These are phyloP conservation scores for Alloscopus bannaensis DNA, from an alignment of 2,888 invertebrate species.

Conservation along the genomic window DNA sequence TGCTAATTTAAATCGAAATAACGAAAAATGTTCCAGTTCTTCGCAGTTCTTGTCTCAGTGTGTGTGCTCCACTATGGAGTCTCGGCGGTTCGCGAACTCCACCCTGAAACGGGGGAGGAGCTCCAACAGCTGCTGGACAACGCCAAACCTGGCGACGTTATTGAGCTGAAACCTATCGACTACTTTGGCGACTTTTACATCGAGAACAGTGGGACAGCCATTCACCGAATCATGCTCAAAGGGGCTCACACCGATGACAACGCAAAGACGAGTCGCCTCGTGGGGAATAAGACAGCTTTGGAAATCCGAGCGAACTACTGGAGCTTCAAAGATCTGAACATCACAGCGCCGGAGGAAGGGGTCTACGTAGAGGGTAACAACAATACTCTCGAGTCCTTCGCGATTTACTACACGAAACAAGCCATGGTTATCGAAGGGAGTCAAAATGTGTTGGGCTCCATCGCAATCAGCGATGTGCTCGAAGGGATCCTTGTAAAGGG, in stretches of 20 bases:
- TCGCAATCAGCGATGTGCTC: slow-evolving; percentile 52
- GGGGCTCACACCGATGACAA: slow-evolving; percentile 55
- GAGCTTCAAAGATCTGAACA: slow-evolving; percentile 52
- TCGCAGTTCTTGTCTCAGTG: not conserved
- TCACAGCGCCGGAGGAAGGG: slow-evolving; percentile 57
- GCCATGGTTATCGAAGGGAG: slow-evolving; percentile 54
- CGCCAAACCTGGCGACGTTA: slow-evolving; percentile 47
- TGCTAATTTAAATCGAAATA: too few species aligned
- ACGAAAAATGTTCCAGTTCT: not conserved
- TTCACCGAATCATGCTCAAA: slow-evolving; percentile 34
- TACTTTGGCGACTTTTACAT: slow-evolving; percentile 61
- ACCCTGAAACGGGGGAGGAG: slow-evolving; percentile 40
- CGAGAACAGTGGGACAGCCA: slow-evolving; percentile 40
- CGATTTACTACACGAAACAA: slow-evolving; percentile 48
- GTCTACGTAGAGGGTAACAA: slow-evolving; percentile 50
- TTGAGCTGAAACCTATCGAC: slow-evolving; percentile 48
- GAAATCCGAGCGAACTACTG: slow-evolving; percentile 47
- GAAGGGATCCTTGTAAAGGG: slow-evolving; percentile 60
- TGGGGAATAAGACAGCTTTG: slow-evolving; percentile 61
- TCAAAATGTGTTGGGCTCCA: slow-evolving; percentile 53
- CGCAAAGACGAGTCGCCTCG: slow-evolving; percentile 35
- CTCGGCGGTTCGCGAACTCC: not conserved
- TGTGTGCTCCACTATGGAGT: too few species aligned
- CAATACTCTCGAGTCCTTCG: slow-evolving; percentile 54
- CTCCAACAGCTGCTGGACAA: slow-evolving; percentile 41